phyloP scores from a whole-genome alignment of 2,113 vertebrate species.

The Sapayoa aenigma region DNA sequence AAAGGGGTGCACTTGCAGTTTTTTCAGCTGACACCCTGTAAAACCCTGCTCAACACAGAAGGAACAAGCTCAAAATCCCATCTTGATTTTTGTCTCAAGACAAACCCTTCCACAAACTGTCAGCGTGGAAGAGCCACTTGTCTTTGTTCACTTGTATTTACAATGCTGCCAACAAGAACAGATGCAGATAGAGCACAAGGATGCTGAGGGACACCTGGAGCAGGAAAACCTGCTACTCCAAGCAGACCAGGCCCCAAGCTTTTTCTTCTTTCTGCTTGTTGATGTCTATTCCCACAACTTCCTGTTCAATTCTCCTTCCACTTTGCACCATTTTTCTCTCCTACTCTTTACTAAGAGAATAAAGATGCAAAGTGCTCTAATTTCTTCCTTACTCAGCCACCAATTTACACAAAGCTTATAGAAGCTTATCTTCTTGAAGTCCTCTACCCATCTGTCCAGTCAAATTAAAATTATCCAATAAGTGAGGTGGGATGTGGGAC shows the following conservation, averaged over 20 bases:
- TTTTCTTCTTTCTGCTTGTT: not conserved
- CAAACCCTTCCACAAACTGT: not conserved
- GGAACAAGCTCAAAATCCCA: not conserved
- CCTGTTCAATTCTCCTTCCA: not conserved
- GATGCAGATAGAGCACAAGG: not conserved
- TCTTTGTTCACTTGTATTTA: not conserved
- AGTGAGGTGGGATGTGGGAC: not conserved
- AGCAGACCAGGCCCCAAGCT: not conserved
- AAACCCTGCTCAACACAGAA: not conserved
- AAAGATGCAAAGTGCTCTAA: not conserved
- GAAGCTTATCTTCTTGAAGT: not conserved
- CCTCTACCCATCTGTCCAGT: not conserved
- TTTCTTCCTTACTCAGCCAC: not conserved
- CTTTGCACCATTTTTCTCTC: not conserved
- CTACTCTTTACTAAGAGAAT: not conserved
- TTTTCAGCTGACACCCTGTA: not conserved
- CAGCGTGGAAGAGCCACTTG: not conserved
- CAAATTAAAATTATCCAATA: not conserved
- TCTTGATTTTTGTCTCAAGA: rapidly evolving
- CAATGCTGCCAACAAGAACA: not conserved
- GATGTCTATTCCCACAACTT: not conserved
- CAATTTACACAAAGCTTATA: not conserved
- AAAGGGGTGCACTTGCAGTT: not conserved
- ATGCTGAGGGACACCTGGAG: not conserved
- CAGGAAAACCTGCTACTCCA: not conserved